Evolutionary conservation across 2,888 invertebrate genomes (phyloP).

Genomic region (Pseudoips prasinana): DNA sequence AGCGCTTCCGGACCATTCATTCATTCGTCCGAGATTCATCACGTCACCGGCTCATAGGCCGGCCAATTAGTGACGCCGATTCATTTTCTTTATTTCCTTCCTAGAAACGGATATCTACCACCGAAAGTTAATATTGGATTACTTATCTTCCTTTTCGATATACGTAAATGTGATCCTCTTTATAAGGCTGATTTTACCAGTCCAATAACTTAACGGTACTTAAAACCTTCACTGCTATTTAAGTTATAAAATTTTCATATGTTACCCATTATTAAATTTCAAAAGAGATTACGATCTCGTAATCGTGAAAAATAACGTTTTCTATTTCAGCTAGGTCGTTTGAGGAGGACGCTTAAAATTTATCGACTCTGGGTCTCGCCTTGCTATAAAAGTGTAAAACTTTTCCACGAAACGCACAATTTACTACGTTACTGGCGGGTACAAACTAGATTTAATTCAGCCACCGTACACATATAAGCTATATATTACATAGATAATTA

Average conservation of each 20-base stretch:
- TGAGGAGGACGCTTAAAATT: slow-evolving; percentile 56
- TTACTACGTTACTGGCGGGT: slow-evolving; percentile 46
- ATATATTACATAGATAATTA: slow-evolving; percentile 43
- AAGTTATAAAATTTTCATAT: slow-evolving; percentile 51
- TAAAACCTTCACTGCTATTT: slow-evolving; percentile 27
- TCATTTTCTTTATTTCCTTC: slow-evolving; percentile 46
- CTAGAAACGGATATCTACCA: slow-evolving; percentile 20
- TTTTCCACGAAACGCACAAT: slow-evolving; percentile 57
- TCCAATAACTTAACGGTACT: slow-evolving; percentile 8
- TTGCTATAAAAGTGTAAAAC: slow-evolving; percentile 61
- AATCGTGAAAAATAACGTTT: slow-evolving; percentile 66
- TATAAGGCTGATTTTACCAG: slow-evolving; percentile 1
- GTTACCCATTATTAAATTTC: slow-evolving; percentile 66
- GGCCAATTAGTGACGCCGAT: slow-evolving; percentile 53
- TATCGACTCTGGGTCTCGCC: slow-evolving; percentile 57
- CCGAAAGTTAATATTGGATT: slow-evolving; percentile 26
- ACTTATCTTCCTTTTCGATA: slow-evolving; percentile 19
- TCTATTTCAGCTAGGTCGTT: slow-evolving; percentile 54
- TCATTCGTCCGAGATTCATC: slow-evolving; percentile 53
- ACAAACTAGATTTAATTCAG: slow-evolving; percentile 46
- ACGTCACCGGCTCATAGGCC: slow-evolving; percentile 49
- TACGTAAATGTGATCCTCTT: slow-evolving; percentile 3
- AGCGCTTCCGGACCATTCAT: slow-evolving; percentile 47
- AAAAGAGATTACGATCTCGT: slow-evolving; percentile 61
- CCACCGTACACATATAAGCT: slow-evolving; percentile 38